phyloP scores from a whole-genome alignment of 2,113 vertebrate species.

The Nycticryphes semicollaris region DNA sequence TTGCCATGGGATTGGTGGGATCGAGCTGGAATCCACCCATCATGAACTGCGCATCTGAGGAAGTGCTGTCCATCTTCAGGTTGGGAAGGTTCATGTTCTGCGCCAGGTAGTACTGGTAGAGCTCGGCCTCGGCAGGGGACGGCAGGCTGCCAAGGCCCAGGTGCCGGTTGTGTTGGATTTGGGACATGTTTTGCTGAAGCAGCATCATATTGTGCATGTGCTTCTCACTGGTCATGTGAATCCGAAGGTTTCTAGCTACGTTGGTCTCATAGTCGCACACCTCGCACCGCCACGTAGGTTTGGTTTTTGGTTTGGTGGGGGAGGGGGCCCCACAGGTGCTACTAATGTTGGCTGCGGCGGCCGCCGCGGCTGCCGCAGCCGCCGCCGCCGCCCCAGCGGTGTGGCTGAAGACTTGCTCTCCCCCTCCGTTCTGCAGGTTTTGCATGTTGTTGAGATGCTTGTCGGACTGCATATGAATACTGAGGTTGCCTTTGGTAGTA shows the following conservation, averaged over 20 bases:
- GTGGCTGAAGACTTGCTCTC: conserved; percentile 94
- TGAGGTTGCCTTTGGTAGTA: conserved; percentile 99
- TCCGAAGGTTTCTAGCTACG: conserved; percentile 95
- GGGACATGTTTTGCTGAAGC: conserved; percentile 96
- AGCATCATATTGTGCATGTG: conserved; percentile 99
- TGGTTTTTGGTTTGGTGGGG: conserved; percentile 97
- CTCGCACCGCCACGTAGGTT: conserved; percentile 98
- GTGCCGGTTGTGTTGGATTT: conserved; percentile 90
- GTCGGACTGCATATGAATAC: conserved; percentile 99
- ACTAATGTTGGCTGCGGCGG: conserved; percentile 83
- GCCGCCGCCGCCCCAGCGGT: conserved; percentile 82
- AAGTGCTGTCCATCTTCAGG: conserved; percentile 89
- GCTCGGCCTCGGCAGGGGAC: conserved; percentile 93
- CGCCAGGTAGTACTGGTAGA: conserved; percentile 98
- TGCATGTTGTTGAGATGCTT: conserved; percentile 99
- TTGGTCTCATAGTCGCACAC: conserved; percentile 99
- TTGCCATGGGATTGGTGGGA: conserved; percentile 83
- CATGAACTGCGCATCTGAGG: conserved; percentile 89
- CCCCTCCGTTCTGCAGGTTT: conserved; percentile 95
- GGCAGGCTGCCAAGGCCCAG: conserved; percentile 91
- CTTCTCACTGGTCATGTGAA: conserved; percentile 99
- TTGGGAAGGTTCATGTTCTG: conserved; percentile 95
- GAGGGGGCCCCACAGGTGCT: conserved; percentile 91
- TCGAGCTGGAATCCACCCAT: conserved; percentile 95
- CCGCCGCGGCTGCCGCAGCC: conserved; percentile 78